phyloP scores from a whole-genome alignment of 1,140 invertebrate species.

The Cephus cinctus region DNA sequence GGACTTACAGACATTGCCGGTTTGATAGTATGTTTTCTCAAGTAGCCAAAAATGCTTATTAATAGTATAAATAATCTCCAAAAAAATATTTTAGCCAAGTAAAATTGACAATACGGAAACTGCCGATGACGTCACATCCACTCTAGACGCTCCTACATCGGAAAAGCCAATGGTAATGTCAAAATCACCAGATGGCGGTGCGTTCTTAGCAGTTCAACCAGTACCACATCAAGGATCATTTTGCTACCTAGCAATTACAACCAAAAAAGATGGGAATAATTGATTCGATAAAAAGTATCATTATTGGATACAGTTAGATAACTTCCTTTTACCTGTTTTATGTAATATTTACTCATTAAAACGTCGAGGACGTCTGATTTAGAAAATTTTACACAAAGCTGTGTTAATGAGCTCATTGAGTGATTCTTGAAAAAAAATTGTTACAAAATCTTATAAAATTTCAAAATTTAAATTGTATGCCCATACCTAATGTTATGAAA shows the following conservation, averaged over 20 bases:
- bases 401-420: too few relatives aligned
- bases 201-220: constrained; percentile 52
- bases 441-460: too few relatives aligned
- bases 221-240: constrained; percentile 56
- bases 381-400: too few relatives aligned
- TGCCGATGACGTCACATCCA: constrained; percentile 22
- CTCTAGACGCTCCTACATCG: constrained; percentile 9
- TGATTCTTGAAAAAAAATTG: too few relatives aligned
- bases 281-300: too few relatives aligned
- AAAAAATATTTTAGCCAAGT: constrained; percentile 30
- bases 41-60: neutral
- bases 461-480: too few relatives aligned
- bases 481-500: too few relatives aligned
- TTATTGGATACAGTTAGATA: too few relatives aligned
- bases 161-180: constrained; percentile 46
- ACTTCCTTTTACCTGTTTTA: too few relatives aligned
- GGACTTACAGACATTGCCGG: constrained; percentile 42
- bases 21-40: constrained; percentile 39
- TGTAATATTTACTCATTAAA: too few relatives aligned
- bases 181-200: constrained; percentile 56
- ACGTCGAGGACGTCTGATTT: too few relatives aligned
- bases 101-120: constrained; percentile 24
- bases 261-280: constrained; percentile 14
- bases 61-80: neutral
- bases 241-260: constrained; percentile 49